Evolutionary conservation across 2,888 invertebrate genomes (phyloP).

Genomic region (Cephus pygmeus): DNA sequence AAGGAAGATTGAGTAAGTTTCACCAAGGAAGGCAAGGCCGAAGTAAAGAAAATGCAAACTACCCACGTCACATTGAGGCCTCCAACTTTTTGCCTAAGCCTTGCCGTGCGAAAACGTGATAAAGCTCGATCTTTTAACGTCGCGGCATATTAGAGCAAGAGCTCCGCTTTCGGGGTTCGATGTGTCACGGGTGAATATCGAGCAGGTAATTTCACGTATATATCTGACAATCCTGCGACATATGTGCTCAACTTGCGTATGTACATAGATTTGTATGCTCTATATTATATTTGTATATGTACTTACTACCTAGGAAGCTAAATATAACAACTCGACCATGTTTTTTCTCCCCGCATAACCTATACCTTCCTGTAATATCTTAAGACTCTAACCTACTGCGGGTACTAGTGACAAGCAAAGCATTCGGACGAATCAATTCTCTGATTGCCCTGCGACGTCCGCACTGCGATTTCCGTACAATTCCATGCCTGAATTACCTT

Average conservation of each 20-base stretch:
- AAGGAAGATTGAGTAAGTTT: neutral
- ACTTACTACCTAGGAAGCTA: neutral
- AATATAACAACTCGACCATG: neutral
- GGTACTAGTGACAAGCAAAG: neutral
- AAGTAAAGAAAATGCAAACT: neutral
- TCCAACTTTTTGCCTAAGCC: neutral
- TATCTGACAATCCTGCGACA: neutral
- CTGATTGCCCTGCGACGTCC: neutral
- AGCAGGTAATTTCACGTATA: neutral
- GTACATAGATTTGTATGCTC: neutral
- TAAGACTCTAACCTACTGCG: neutral
- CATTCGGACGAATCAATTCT: neutral
- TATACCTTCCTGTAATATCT: neutral
- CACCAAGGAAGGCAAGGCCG: neutral
- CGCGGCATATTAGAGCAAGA: neutral
- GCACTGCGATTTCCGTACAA: neutral
- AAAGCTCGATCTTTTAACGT: neutral
- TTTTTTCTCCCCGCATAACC: neutral
- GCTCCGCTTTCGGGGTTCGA: neutral
- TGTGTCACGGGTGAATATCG: neutral
- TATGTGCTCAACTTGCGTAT: neutral
- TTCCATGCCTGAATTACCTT: neutral
- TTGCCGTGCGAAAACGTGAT: neutral
- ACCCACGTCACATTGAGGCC: neutral
- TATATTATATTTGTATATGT: neutral